A percentile compares a stretch with the other conserved stretches of the same genome.
phyloP scores from a whole-genome alignment of 2,797 vertebrate species.

The Ammospiza maritima region DNA sequence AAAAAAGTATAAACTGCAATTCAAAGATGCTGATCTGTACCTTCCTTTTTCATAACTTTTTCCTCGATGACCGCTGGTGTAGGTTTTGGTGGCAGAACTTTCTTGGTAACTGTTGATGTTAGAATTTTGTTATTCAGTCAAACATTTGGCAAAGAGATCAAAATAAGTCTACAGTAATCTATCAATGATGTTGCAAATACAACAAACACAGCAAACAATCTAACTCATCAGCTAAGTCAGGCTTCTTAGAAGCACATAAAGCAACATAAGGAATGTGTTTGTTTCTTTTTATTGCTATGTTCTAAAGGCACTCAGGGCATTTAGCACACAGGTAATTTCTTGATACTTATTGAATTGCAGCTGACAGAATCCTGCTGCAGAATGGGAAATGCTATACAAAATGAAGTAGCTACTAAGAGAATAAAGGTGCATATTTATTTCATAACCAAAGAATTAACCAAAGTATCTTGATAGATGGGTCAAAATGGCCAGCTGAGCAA shows the following conservation, averaged over 20 bases:
- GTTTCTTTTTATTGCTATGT: neutral
- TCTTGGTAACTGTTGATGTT: constrained; percentile 79
- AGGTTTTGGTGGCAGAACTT: constrained; percentile 78
- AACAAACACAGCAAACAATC: neutral
- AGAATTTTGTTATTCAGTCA: constrained; percentile 69
- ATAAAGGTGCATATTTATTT: neutral
- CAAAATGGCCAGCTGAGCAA: neutral
- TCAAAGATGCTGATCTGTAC: constrained; percentile 71
- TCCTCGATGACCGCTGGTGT: constrained; percentile 76
- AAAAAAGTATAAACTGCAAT: neutral
- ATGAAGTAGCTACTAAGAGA: neutral
- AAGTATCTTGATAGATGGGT: neutral
- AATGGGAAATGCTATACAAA: neutral
- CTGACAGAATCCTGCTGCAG: neutral
- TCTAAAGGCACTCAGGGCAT: neutral
- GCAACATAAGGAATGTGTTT: neutral
- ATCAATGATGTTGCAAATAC: neutral
- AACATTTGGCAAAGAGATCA: constrained; percentile 15
- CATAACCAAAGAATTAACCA: neutral
- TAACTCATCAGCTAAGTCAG: neutral
- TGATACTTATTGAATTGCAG: neutral
- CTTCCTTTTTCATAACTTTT: constrained; percentile 80
- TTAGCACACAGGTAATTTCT: neutral
- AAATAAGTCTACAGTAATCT: neutral
- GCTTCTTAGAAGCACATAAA: neutral